Base-by-base conservation (phyloP, 2,888 invertebrate species). In the Bellardia pandia region DNA sequence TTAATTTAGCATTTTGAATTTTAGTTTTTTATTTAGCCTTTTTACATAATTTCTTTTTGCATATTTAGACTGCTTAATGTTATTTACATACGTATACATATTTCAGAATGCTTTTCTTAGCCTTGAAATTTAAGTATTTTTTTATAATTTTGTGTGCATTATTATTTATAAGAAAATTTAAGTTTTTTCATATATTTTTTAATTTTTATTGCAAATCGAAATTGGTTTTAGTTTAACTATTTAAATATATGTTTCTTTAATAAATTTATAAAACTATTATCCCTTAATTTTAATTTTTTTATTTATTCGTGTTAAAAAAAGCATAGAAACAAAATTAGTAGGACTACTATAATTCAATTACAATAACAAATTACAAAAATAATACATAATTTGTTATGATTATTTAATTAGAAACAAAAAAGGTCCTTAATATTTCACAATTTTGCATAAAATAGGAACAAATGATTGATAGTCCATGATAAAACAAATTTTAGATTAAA, bases 91-190 rank as follows among this genome's bases (percentile, higher is more conserved):
- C 37, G 6, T 37, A 51, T 72, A 23, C 23, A 23, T 1, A 51
- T 58, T 82, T 68, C 56, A 33, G 14, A 62, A 75, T 69, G 75
- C 82, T 80, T 79, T 79, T 80, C 77, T 84, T 74, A 74, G 79
- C 83, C 79, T 66, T 77, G 13, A 30, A 84, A 72, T 56, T 69
- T 37, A 69, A 80, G 56, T 68, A 62, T 60, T 58, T 86, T 72
- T 37, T 74, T 23, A 16, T 40, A 69, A 71, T 45, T 45, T 45
- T 80, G 42, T 77, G 62, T 86, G 78, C 74, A 82, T 82, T 82
- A 86, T 62, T 76, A n/a, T 72, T 72, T 78, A 68, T 78, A 77
- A 60, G 74, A 5, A 85, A 66, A 78, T 51, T 69, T 60, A 78
- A 68, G 4, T 69, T 76, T 76, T 71, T 76, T 69, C 56, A 66